Conservation (phyloP, 2,797 vertebrate species). For the Meda fulgida region DNA sequence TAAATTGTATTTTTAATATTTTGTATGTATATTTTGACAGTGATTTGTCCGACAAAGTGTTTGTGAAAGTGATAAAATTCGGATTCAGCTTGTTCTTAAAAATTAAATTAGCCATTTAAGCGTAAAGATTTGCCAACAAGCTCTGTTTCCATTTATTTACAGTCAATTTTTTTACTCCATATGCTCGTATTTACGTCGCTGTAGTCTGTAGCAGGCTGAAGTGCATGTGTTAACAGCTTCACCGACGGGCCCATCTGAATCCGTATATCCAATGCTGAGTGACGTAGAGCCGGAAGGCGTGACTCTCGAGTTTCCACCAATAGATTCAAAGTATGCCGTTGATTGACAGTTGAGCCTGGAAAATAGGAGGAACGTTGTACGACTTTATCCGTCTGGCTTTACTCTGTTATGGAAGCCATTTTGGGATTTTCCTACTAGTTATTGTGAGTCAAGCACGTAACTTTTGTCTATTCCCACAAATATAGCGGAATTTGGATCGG, state of each 20-base stretch:
- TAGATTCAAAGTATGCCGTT: slow-evolving; percentile 74
- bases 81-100: not conserved
- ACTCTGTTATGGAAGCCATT: slow-evolving; percentile 91
- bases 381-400: slow-evolving; percentile 84
- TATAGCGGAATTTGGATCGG: not conserved
- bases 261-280: not conserved
- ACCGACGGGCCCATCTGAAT: not conserved
- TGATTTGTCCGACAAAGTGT: not conserved
- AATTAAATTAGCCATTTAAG: not conserved
- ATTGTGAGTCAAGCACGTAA: slow-evolving; percentile 64
- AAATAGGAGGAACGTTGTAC: slow-evolving; percentile 77
- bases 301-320: slow-evolving; percentile 67
- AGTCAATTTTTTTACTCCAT: not conserved
- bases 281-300: not conserved
- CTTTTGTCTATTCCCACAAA: slow-evolving; percentile 71
- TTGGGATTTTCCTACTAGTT: slow-evolving; percentile 83
- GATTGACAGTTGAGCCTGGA: slow-evolving; percentile 72
- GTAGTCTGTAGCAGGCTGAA: too few species aligned
- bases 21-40: not conserved
- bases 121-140: not conserved
- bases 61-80: not conserved
- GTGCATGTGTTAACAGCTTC: not conserved
- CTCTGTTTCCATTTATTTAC: not conserved
- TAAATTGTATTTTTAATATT: not conserved
- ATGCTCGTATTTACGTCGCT: not conserved